phyloP scores from a whole-genome alignment of 2,113 vertebrate genomes.

The Salvator merianae region DNA sequence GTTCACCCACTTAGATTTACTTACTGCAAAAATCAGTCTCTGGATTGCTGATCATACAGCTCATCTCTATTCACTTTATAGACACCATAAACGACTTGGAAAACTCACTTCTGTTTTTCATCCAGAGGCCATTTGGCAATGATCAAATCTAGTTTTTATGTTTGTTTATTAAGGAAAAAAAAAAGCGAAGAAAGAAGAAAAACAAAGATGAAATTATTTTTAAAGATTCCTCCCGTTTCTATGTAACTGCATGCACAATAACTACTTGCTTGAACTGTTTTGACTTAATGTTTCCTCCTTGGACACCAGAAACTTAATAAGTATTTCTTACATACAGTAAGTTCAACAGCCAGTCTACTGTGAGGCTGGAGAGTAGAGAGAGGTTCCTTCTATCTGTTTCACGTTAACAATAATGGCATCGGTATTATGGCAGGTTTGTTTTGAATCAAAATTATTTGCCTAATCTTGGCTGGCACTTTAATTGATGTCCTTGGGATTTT shows the following conservation, averaged over 20 bases:
- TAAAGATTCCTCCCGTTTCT: background rate
- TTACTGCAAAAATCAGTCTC: slow-evolving; percentile 58
- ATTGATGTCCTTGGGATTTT: slow-evolving; percentile 46
- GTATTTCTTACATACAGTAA: slow-evolving; percentile 17
- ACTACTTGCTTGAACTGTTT: background rate
- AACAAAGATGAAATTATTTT: slow-evolving; percentile 18
- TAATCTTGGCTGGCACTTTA: slow-evolving; percentile 35
- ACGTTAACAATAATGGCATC: background rate
- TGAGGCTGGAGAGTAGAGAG: background rate
- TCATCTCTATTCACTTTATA: slow-evolving; percentile 54
- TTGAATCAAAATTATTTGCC: slow-evolving; percentile 43
- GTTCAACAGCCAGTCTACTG: background rate
- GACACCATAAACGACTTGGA: slow-evolving; percentile 56
- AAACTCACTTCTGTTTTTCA: slow-evolving; percentile 59
- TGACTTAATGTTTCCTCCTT: slow-evolving; percentile 9
- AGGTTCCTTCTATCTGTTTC: slow-evolving; percentile 21
- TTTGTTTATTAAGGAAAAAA: background rate
- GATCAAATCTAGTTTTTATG: slow-evolving; percentile 47
- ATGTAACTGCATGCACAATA: background rate
- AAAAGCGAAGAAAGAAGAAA: slow-evolving; percentile 16
- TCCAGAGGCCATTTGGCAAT: slow-evolving; percentile 61
- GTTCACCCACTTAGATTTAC: slow-evolving; percentile 56
- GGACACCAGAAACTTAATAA: background rate
- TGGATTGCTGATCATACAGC: slow-evolving; percentile 61
- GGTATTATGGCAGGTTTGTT: slow-evolving; percentile 21